Conservation (phyloP, 2,113 vertebrate species). For the Calyptomena viridis region DNA sequence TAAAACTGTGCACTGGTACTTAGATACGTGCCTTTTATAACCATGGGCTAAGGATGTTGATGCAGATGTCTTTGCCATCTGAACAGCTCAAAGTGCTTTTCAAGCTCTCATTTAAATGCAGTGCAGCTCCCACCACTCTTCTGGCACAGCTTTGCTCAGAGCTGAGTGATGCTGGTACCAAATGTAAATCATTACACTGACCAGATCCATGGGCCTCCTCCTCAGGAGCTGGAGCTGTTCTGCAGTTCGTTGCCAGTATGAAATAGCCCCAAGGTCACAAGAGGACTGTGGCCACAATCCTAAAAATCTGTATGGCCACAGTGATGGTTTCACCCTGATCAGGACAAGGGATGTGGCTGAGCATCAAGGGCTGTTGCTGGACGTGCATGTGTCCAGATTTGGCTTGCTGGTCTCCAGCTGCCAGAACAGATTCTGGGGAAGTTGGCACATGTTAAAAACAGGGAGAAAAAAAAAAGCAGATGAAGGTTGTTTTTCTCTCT, state of each 20-base stretch:
- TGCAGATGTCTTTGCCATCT: constrained; percentile 3
- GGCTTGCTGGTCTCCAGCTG: background rate
- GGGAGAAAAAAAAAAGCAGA: background rate
- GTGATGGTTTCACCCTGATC: background rate
- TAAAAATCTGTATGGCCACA: background rate
- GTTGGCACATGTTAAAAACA: background rate
- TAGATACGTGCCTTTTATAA: background rate
- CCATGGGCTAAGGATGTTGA: background rate
- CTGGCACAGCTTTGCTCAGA: background rate
- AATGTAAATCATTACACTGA: background rate
- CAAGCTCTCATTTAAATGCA: constrained; percentile 13
- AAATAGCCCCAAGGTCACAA: background rate
- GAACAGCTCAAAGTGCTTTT: constrained; percentile 6
- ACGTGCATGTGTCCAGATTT: background rate
- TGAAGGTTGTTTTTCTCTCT: background rate
- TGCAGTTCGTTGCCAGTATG: background rate
- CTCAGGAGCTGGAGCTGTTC: background rate
- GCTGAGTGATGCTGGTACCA: background rate
- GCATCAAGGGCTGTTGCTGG: background rate
- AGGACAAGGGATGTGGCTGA: background rate
- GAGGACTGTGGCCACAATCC: background rate
- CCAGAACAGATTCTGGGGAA: background rate
- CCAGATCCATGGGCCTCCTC: background rate
- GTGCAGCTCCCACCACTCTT: background rate
- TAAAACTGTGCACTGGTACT: background rate